These are phyloP conservation scores for Trinorchestia longiramus DNA, from an alignment of 1,140 invertebrate genomes.

Conservation along the genomic window DNA sequence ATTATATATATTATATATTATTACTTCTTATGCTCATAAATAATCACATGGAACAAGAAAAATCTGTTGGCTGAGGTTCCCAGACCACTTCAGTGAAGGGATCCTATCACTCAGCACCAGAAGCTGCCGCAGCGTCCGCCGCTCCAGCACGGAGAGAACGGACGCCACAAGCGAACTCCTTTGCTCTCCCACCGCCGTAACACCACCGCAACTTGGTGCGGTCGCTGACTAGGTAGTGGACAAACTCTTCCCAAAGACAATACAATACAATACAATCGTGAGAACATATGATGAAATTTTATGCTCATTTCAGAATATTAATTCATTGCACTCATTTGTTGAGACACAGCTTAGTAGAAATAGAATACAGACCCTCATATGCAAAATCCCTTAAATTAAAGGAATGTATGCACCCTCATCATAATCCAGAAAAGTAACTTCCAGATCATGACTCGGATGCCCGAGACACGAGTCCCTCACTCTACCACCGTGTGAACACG, in stretches of 20 bases:
- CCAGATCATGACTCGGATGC: not conserved
- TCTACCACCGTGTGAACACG: constrained; percentile 26
- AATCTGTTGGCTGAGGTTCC: not conserved
- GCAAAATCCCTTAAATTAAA: not conserved
- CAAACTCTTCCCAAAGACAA: too few species aligned
- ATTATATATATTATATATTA: too few species aligned
- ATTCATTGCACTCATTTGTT: too few species aligned
- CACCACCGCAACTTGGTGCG: not conserved
- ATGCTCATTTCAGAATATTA: too few species aligned
- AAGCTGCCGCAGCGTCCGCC: not conserved
- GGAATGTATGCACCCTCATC: not conserved
- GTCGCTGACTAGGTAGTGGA: not conserved
- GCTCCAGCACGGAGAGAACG: not conserved
- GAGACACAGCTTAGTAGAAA: too few species aligned
- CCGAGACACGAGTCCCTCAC: not conserved
- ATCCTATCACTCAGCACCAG: not conserved
- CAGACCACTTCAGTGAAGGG: not conserved
- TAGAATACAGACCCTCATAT: too few species aligned
- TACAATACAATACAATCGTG: too few species aligned
- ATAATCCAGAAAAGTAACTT: not conserved
- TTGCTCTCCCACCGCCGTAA: not conserved
- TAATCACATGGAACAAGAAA: too few species aligned
- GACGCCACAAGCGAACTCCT: not conserved
- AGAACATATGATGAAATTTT: too few species aligned
- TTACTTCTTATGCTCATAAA: too few species aligned